Base-by-base conservation (phyloP, 1,140 invertebrate species). In the Sitobion miscanthi region DNA sequence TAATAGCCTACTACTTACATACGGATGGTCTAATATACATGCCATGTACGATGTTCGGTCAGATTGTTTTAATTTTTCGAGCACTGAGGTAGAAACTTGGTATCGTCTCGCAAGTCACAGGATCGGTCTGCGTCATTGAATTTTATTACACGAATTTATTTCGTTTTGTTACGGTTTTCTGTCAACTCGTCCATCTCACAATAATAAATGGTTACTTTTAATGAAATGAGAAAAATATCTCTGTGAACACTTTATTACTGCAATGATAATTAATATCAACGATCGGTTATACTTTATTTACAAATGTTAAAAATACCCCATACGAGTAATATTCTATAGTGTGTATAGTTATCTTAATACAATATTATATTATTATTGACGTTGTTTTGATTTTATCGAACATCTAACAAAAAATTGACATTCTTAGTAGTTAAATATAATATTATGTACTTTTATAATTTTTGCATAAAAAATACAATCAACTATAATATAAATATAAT, bases 181-280 rank as follows among this genome's bases (percentile, higher is more conserved):
- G 57, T 62, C 57, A 3, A 69, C 30, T 3, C 11, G 5, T 69
- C 4, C n/a, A n/a, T n/a, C 30, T 20, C n/a, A 77, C 14, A n/a
- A 77, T 77, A 77, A 77, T n/a, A 77, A 77, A 77, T 77, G 30
- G n/a, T 77, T 77, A 77, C n/a, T 77, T 35, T 77, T 35, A 77
- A 69, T 69, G 30, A 69, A 69, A n/a, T n/a, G 25, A 69, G n/a
- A 69, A 69, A 69, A 77, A 77, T 77, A n/a, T 77, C n/a, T 3
- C 30, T 2, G 14, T 17, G 62, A n/a, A 69, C 30, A n/a, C 62
- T n/a, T 25, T 30, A n/a, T 30, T 30, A 62, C 2, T 30, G 9
- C 14, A 77, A n/a, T 17, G 23, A 54, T 54, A 21, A 54, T 54
- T n/a, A n/a, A n/a, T 77, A 77, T n/a, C 30, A 35, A 77, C n/a